A percentile compares a stretch with the other conserved stretches of the same genome.
These are phyloP conservation scores for Pyralis farinalis DNA, from an alignment of 2,888 invertebrate species.

Conservation along the genomic window DNA sequence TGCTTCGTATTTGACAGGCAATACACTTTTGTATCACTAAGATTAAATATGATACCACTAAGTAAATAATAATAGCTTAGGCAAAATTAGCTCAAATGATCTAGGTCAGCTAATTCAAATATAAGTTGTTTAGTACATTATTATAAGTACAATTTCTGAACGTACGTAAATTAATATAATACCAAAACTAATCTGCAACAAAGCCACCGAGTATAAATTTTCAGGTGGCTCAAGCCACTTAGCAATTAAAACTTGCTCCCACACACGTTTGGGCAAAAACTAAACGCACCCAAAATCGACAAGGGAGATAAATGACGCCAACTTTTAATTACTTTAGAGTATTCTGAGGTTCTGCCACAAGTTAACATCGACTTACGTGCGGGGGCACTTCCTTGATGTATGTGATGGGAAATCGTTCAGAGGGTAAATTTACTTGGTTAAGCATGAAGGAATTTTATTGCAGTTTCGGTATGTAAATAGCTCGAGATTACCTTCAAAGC, in stretches of 20 bases:
- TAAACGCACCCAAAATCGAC: conserved; percentile 35
- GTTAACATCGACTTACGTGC: background rate
- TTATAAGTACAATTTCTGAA: background rate
- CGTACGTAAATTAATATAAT: conserved; percentile 9
- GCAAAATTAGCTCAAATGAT: no score
- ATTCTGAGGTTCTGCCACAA: conserved; percentile 2
- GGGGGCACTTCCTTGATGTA: background rate
- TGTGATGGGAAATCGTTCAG: no score
- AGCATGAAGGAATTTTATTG: no score
- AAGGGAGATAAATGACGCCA: conserved; percentile 49
- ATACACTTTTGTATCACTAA: no score
- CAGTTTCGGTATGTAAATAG: no score
- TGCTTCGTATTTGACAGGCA: no score
- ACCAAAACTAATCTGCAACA: conserved; percentile 22
- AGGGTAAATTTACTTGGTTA: no score
- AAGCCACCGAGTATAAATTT: conserved; percentile 28
- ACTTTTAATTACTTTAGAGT: conserved; percentile 61
- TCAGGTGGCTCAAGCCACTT: conserved; percentile 29
- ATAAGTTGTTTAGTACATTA: no score
- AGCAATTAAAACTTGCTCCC: conserved; percentile 61
- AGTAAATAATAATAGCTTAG: no score
- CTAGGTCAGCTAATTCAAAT: no score
- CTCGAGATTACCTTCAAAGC: no score
- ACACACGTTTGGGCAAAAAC: conserved; percentile 60
- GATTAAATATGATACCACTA: no score